Percentiles rank a stretch among this genome's conserved stretches.
Conservation (phyloP, 2,888 invertebrate species). For the Chymomyza fuscimana region DNA sequence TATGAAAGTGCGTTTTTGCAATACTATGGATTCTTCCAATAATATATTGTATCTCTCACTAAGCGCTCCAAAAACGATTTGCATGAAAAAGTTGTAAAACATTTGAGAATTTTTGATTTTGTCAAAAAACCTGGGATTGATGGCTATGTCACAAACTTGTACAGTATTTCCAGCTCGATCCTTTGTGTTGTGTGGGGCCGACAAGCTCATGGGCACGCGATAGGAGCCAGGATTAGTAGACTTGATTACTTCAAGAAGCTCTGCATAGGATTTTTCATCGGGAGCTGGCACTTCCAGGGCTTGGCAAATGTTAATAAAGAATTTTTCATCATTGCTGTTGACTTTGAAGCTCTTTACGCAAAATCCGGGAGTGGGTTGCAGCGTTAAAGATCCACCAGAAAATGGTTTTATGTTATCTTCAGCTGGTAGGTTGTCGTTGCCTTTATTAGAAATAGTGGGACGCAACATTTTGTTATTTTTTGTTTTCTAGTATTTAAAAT, state of each 20-base stretch:
- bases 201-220: conserved; percentile 94
- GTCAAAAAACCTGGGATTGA: conserved; percentile 88
- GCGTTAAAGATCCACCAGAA: too few relatives aligned
- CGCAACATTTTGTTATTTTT: neutral
- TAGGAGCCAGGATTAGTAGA: conserved; percentile 86
- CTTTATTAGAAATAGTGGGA: neutral
- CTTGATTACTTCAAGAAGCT: conserved; percentile 84
- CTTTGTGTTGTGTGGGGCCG: conserved; percentile 87
- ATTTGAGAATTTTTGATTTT: conserved; percentile 86
- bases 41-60: conserved; percentile 89
- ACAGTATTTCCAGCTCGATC: conserved; percentile 89
- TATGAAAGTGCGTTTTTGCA: conserved; percentile 87
- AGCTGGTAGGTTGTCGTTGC: neutral
- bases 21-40: conserved; percentile 84
- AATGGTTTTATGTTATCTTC: neutral
- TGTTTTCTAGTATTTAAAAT: too few relatives aligned
- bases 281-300: conserved; percentile 88
- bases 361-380: conserved; percentile 81
- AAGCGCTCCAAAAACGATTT: conserved; percentile 88
- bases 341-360: conserved; percentile 86
- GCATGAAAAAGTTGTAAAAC: conserved; percentile 89
- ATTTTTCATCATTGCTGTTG: conserved; percentile 85
- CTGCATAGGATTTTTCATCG: conserved; percentile 85
- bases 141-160: conserved; percentile 90
- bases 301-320: conserved; percentile 92